phyloP scores from a whole-genome alignment of 35 echinoderm and acorn worm species.

The Ophiothrix spiculata region DNA sequence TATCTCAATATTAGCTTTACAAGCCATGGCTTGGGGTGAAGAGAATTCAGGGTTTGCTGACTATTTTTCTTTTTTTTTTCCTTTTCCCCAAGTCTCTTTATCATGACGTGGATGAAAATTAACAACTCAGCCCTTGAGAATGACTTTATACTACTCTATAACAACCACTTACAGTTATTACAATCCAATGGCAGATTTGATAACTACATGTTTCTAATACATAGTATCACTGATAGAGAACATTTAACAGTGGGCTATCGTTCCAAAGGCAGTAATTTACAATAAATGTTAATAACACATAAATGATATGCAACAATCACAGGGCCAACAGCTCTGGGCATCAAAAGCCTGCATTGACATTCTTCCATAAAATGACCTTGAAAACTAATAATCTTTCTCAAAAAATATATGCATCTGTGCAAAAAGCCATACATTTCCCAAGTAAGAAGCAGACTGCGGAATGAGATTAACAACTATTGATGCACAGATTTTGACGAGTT shows the following conservation, averaged over 20 bases:
- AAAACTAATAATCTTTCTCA: not conserved
- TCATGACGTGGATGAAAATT: no score
- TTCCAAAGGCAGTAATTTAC: not conserved
- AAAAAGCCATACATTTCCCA: no score
- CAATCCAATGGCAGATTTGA: not conserved
- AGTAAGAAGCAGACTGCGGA: not conserved
- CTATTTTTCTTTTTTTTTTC: no score
- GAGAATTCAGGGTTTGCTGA: no score
- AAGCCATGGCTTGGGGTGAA: no score
- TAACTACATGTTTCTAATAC: not conserved
- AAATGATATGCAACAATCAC: not conserved
- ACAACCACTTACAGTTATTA: not conserved
- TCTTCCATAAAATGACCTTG: not conserved
- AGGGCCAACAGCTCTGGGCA: no score
- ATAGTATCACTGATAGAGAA: not conserved
- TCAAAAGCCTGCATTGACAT: not conserved
- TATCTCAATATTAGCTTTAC: no score
- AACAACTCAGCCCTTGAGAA: not conserved
- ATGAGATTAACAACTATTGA: not conserved
- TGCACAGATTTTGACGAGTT: not conserved
- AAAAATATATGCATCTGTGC: no score
- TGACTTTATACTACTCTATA: not conserved
- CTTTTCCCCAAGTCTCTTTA: no score
- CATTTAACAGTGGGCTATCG: not conserved
- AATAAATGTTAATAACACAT: not conserved